Evolutionary conservation across 2,113 vertebrate species (phyloP).

Genomic region (Centropus bengalensis): DNA sequence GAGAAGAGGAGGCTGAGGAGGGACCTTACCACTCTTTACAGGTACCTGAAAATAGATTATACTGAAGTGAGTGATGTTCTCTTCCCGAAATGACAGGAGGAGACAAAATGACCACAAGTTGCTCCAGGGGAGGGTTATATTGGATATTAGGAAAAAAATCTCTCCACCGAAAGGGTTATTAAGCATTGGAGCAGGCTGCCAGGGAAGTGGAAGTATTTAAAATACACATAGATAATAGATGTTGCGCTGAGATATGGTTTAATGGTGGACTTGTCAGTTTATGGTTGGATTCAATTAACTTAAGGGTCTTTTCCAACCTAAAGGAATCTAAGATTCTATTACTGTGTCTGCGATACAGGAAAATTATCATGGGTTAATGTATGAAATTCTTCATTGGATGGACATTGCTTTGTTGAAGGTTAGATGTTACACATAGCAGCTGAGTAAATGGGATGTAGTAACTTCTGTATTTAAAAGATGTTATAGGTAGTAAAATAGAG

Average conservation of each 20-base stretch:
- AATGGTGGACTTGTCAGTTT: neutral
- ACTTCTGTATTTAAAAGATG: neutral
- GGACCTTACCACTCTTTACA: neutral
- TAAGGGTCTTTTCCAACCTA: neutral
- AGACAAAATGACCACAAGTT: neutral
- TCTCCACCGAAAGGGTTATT: rapidly evolving
- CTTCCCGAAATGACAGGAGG: rapidly evolving
- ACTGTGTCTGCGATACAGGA: neutral
- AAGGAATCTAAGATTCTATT: neutral
- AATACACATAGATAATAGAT: rapidly evolving
- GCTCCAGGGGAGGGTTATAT: rapidly evolving
- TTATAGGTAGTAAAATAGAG: neutral
- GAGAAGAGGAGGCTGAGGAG: neutral
- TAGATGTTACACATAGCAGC: neutral
- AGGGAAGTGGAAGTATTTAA: neutral
- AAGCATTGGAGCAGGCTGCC: neutral
- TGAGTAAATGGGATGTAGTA: neutral
- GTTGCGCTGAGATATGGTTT: neutral
- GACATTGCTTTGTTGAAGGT: neutral
- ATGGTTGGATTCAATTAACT: rapidly evolving
- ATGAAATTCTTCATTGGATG: neutral
- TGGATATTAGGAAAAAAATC: neutral
- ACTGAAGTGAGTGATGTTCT: rapidly evolving
- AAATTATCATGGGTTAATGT: neutral
- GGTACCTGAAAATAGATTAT: rapidly evolving